Evolutionary conservation across 37 sponge, comb jelly and placozoan genomes (phyloP), one percentile per base, ranked within the genome.

Genomic region (Amphimedon queenslandica): DNA sequence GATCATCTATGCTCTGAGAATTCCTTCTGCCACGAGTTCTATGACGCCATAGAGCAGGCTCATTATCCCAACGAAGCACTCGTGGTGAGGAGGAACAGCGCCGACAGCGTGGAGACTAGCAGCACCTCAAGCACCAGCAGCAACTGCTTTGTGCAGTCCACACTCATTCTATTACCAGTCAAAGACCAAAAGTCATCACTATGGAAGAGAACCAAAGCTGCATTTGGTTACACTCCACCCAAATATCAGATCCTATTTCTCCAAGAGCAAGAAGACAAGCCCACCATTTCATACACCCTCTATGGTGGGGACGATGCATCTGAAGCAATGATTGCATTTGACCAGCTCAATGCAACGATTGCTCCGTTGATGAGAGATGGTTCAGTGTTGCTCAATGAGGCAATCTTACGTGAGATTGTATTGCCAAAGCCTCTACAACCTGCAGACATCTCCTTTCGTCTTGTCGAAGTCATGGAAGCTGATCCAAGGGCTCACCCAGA

Each of bases 401-500:
- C 25, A 20, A 31, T 73, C 0, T 34, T 73, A 29, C n/a, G 35
- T 36, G 58, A 32, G 8, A 21, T 73, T n/a, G 37, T 73, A 24
- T 8, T 43, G 0, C 74, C 74, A 11, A 1, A 40, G 6, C 71
- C 71, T n/a, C 33, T 23, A 27, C 10, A 70, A 5, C 56, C 71
- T 8, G 6, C 0, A 5, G 27, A 70, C 3, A 16, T 70, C 8
- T 2, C 6, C 51, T 3, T 42, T 18, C n/a, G 27, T 10, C 11
- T 70, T 1, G 32, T 47, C 4, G 51, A 41, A 8, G 30, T 70
- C 25, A 70, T 70, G 43, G 28, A 70, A 37, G 42, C 43, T 8
- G 42, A 70, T 32, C 47, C 71, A 3, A 43, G 32, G 25, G 71
- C 71, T 11, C 71, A 70, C 16, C 43, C 71, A 1, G 40, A 70